A percentile compares a stretch with the other conserved stretches of the same genome.
Evolutionary conservation across 2,888 invertebrate species (phyloP).

Genomic region (Nemapogon koenigi): DNA sequence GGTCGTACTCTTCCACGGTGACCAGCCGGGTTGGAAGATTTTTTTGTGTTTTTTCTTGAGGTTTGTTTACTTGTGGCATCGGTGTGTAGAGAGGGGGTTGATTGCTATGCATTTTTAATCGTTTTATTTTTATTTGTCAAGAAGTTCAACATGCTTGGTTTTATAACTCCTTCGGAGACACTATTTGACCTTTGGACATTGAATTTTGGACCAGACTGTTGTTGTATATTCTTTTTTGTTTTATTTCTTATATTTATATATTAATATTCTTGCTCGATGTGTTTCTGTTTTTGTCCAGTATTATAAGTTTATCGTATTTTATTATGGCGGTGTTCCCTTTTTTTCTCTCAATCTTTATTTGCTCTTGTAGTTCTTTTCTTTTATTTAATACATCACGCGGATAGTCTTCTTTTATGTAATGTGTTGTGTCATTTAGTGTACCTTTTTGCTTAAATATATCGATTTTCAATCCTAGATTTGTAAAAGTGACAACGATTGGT

Average conservation of each 20-base stretch:
- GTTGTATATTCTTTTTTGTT: constrained; percentile 17
- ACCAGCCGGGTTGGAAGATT: constrained; percentile 9
- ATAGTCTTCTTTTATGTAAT: constrained; percentile 11
- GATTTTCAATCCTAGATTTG: constrained; percentile 12
- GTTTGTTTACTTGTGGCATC: no score
- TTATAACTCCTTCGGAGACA: constrained; percentile 16
- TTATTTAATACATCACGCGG: constrained; percentile 13
- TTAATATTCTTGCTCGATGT: constrained; percentile 8
- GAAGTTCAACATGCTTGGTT: constrained; percentile 17
- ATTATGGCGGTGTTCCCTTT: constrained; percentile 10
- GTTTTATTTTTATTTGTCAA: constrained; percentile 15
- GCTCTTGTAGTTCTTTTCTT: constrained; percentile 11
- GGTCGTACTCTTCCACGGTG: no score
- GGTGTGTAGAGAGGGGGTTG: constrained; percentile 3
- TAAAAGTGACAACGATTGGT: constrained; percentile 10
- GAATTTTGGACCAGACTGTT: constrained; percentile 6
- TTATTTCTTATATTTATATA: constrained; percentile 1
- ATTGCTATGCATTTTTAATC: constrained; percentile 8
- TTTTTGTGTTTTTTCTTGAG: constrained; percentile 5
- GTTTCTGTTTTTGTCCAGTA: constrained; percentile 10
- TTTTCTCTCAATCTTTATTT: constrained; percentile 8
- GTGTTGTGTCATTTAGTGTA: constrained; percentile 11
- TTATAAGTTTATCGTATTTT: constrained; percentile 12
- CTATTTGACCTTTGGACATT: constrained; percentile 13
- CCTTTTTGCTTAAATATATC: constrained; percentile 12